A percentile compares a stretch with the other conserved stretches of the same genome.
These are phyloP conservation scores for Nesidiocoris tenuis DNA, from an alignment of 2,888 invertebrate species.

Conservation along the genomic window DNA sequence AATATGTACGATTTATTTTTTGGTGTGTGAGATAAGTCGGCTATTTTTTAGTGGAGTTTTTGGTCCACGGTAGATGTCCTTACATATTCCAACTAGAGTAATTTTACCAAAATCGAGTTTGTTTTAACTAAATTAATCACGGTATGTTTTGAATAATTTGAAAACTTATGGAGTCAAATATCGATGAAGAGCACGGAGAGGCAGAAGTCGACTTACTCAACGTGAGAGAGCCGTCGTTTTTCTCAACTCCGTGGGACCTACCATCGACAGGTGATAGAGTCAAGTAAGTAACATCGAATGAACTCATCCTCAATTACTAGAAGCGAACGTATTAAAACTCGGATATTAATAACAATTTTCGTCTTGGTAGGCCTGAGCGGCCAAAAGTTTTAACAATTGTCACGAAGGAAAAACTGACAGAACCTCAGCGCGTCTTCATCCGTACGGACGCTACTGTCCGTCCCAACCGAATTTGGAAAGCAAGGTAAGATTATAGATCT, in stretches of 20 bases:
- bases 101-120: no score
- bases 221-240: constrained; percentile 24
- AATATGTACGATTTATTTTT: no score
- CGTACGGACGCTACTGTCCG: constrained; percentile 27
- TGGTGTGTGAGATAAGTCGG: no score
- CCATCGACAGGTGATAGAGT: background rate
- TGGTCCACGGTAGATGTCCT: no score
- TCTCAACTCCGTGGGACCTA: constrained; percentile 29
- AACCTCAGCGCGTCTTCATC: constrained; percentile 13
- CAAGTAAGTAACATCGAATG: background rate
- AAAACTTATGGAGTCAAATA: no score
- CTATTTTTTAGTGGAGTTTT: no score
- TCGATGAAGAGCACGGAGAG: constrained; percentile 8
- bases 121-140: no score
- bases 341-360: no score
- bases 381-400: background rate
- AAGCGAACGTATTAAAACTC: no score
- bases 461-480: constrained; percentile 30
- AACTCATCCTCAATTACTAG: no score
- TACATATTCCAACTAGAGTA: no score
- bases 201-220: background rate
- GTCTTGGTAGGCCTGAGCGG: constrained; percentile 11
- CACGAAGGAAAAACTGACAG: constrained; percentile 20
- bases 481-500: constrained; percentile 10
- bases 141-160: no score